A percentile compares a stretch with the other conserved stretches of the same genome.
phyloP scores from a whole-genome alignment of 2,888 invertebrate genomes.

The Polymixis lichenea region DNA sequence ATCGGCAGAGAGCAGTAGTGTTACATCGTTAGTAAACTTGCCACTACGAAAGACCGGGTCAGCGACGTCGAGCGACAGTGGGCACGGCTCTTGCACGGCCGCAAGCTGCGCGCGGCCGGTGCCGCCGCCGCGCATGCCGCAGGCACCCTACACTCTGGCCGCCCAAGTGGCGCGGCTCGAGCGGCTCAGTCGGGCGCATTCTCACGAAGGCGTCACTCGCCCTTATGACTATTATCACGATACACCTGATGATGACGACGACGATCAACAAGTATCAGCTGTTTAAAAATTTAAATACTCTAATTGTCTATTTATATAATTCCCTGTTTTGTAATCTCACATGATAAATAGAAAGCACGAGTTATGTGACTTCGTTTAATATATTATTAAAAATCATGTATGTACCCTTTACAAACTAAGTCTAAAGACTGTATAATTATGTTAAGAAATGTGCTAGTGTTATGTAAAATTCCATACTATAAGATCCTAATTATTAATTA shows the following conservation, averaged over 20 bases:
- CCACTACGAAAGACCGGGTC: constrained; percentile 97
- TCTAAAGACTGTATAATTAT: constrained; percentile 90
- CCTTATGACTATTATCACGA: constrained; percentile 93
- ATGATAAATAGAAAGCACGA: constrained; percentile 88
- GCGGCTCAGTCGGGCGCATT: constrained; percentile 95
- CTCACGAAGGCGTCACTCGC: constrained; percentile 96
- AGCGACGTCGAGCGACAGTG: constrained; percentile 97
- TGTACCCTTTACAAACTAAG: constrained; percentile 87
- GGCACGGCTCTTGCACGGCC: constrained; percentile 94
- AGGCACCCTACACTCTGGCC: constrained; percentile 95
- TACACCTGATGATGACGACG: constrained; percentile 88
- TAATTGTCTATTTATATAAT: constrained; percentile 87
- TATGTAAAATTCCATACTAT: constrained; percentile 87
- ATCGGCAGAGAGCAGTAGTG: constrained; percentile 98
- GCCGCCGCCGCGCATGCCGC: constrained; percentile 92
- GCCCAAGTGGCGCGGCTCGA: constrained; percentile 96
- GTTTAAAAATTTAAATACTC: constrained; percentile 86
- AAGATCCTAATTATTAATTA: constrained; percentile 79
- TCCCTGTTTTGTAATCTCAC: constrained; percentile 89
- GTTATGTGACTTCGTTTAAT: constrained; percentile 84
- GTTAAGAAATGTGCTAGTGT: constrained; percentile 88
- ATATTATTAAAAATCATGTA: constrained; percentile 83
- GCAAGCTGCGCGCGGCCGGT: constrained; percentile 91
- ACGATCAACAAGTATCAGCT: constrained; percentile 89
- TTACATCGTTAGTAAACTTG: constrained; percentile 97